These are phyloP conservation scores for Podargus strigoides DNA, from an alignment of 2,797 vertebrate genomes.

Conservation along the genomic window DNA sequence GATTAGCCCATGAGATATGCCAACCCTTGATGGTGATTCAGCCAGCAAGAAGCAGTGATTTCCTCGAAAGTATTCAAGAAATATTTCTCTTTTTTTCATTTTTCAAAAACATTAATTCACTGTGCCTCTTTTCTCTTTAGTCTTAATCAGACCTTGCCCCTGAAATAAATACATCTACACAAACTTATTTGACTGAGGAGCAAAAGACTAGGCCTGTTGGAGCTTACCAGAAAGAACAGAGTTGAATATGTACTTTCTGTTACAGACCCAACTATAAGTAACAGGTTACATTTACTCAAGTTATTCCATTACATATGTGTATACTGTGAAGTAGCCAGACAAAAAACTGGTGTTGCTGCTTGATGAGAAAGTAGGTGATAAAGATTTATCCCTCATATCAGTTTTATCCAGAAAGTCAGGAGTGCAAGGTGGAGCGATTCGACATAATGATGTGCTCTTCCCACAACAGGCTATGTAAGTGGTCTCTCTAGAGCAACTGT, in stretches of 20 bases:
- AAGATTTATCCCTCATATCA: background rate
- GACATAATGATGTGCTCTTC: rapidly evolving
- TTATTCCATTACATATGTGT: background rate
- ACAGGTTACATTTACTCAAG: background rate
- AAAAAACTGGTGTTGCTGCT: background rate
- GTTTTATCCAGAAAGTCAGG: background rate
- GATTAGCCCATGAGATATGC: background rate
- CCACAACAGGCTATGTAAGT: background rate
- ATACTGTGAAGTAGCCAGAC: background rate
- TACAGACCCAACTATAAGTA: background rate
- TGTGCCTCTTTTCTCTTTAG: background rate
- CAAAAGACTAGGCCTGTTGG: background rate
- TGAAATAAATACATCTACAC: background rate
- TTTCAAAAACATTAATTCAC: background rate
- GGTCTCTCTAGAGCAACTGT: background rate
- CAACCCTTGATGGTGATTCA: background rate
- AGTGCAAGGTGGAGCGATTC: background rate
- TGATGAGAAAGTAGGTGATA: background rate
- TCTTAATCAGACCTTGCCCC: background rate
- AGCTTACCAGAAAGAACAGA: background rate
- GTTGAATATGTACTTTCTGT: background rate
- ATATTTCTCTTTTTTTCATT: background rate
- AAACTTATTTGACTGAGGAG: background rate
- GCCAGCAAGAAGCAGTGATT: background rate
- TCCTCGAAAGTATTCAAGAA: background rate